Base-by-base conservation (phyloP, 2,797 vertebrate species). In the Spondyliosoma cantharus region DNA sequence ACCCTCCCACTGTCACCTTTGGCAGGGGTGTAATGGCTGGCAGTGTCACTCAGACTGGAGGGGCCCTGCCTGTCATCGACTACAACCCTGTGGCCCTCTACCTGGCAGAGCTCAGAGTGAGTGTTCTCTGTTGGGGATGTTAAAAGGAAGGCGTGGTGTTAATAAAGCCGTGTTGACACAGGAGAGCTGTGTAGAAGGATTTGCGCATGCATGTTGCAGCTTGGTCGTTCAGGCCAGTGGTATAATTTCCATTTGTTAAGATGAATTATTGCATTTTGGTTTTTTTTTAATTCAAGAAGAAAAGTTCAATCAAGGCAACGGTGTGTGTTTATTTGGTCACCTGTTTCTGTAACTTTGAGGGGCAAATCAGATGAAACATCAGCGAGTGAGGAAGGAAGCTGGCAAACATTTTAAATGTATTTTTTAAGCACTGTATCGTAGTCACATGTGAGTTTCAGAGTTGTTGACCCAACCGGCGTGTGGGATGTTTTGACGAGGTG, bases 31-130 rank as follows among this genome's bases (percentile, higher is more conserved):
- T 90, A 52, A 66, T 91, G 67, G 54, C 74, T 6, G 90, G 90
- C 2, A 61, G 75, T 0, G 54, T 37, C 0, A 1, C 32, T 0
- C 5, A 16, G 7, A 81, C 91, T 11, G 90, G 94, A 70, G 89
- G 94, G 15, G 14, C 76, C 24, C 89, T 98, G 59, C 97, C 98
- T 0, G 96, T 99, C 57, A 92, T 98, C 25, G 96, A 96, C 91
- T 99, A 95, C 48, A 96, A 99, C 89, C 98, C 98, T 0, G 96
- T 96, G n/a, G 91, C 93, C 78, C 89, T 93, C 50, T 99, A 96
- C 85, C 93, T 99, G 24, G 84, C 78, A 19, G 96, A 98, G 86
- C 96, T 99, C 78, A 94, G 95, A 74, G 98, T 99, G 89, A 93
- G 96, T 81, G 17, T 15, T 32, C 27, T n/a, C 17, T 67, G 20